Conservation (phyloP, 92 coral and sea anemone species). For the Plumapathes pennacea region DNA sequence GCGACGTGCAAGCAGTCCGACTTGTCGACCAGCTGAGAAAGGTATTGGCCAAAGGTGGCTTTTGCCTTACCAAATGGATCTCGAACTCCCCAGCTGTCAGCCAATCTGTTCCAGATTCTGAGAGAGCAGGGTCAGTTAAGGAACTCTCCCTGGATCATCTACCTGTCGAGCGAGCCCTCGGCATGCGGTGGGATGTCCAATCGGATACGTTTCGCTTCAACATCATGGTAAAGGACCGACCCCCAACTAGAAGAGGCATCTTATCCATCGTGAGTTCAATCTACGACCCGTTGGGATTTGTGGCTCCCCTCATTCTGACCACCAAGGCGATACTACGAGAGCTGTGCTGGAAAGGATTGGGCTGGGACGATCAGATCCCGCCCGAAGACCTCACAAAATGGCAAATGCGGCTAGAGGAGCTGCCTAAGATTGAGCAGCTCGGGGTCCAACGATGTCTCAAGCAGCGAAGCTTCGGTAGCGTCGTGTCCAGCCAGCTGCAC, state of each 20-base stretch:
- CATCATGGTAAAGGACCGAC: conserved; percentile 30
- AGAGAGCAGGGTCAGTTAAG: conserved; percentile 39
- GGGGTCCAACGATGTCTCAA: conserved; percentile 22
- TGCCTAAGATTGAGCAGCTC: conserved; percentile 29
- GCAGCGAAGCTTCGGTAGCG: conserved; percentile 31
- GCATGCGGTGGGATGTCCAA: conserved; percentile 38
- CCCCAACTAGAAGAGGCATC: conserved; percentile 33
- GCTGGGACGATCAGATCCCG: conserved; percentile 31
- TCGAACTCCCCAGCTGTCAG: conserved; percentile 25
- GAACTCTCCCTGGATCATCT: conserved; percentile 24
- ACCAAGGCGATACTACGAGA: conserved; percentile 34
- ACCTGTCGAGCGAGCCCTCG: conserved; percentile 38
- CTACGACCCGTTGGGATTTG: conserved; percentile 44
- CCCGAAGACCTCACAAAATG: conserved; percentile 16
- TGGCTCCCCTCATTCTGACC: conserved; percentile 17
- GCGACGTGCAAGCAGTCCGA: conserved; percentile 26
- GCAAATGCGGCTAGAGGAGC: conserved; percentile 33
- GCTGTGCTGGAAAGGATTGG: conserved; percentile 33
- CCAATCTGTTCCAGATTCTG: conserved; percentile 26
- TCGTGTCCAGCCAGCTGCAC: conserved; percentile 43
- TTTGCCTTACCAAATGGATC: conserved; percentile 29
- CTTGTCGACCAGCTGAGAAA: conserved; percentile 45
- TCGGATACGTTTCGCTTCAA: conserved; percentile 33
- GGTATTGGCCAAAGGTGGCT: conserved; percentile 34
- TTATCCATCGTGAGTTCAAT: conserved; percentile 38